Conservation (phyloP, 2,113 vertebrate species). For the Takifugu flavidus region DNA sequence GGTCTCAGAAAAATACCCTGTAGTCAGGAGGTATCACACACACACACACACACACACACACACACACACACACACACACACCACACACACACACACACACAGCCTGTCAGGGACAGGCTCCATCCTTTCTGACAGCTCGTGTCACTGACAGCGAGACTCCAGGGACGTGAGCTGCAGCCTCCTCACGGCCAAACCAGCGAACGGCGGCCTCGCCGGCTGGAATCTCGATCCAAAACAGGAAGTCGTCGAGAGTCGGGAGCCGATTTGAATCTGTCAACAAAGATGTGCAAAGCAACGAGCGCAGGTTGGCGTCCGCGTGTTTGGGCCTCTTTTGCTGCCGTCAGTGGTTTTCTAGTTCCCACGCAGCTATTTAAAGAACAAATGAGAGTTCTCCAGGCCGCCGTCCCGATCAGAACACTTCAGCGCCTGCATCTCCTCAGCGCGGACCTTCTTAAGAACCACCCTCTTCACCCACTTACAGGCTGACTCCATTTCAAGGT, state of each 20-base stretch:
- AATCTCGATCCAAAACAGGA: slow-evolving; percentile 12
- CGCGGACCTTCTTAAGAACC: too few species aligned
- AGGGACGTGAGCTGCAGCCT: background rate
- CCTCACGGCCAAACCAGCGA: too few species aligned
- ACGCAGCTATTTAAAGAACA: too few species aligned
- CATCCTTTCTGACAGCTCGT: background rate
- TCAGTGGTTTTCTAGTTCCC: background rate
- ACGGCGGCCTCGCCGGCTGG: too few species aligned
- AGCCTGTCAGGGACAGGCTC: slow-evolving; percentile 8
- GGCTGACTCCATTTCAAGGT: too few species aligned
- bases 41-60: background rate
- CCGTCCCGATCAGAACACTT: too few species aligned
- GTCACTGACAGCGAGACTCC: slow-evolving; percentile 19
- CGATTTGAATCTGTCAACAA: slow-evolving; percentile 24
- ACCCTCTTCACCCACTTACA: too few species aligned
- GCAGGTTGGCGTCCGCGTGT: background rate
- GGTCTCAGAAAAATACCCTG: too few species aligned
- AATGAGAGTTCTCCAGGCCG: too few species aligned
- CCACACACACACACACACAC: background rate
- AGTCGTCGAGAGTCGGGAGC: slow-evolving; percentile 1
- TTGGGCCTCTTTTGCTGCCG: background rate
- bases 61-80: background rate
- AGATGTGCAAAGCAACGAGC: slow-evolving; percentile 3
- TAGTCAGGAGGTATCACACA: too few species aligned
- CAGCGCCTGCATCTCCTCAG: too few species aligned